Conservation (phyloP, 1,140 invertebrate species). For the Ceratosolen solmsi region DNA sequence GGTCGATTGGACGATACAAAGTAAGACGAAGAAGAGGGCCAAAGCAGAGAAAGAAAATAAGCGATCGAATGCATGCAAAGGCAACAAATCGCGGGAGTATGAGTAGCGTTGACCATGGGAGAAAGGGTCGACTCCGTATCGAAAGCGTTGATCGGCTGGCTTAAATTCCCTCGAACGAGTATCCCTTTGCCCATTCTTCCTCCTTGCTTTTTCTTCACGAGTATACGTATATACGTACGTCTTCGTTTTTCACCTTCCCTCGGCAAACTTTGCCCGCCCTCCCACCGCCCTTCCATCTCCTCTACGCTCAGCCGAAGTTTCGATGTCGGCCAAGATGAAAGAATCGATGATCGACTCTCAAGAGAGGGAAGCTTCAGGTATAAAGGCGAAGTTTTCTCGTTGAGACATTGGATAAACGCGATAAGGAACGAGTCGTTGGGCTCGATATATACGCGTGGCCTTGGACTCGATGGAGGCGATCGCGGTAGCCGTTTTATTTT, state of each 20-base stretch:
- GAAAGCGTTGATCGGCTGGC: constrained; percentile 54
- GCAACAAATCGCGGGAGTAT: neutral
- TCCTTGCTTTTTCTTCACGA: neutral
- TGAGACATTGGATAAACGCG: constrained; percentile 21
- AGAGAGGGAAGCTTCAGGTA: neutral
- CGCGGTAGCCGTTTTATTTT: constrained; percentile 2
- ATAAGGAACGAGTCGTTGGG: constrained; percentile 49
- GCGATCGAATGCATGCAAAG: neutral
- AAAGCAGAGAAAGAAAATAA: neutral
- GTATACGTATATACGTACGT: too few relatives aligned
- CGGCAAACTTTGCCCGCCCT: neutral
- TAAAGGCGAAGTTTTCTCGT: neutral
- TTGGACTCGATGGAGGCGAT: neutral
- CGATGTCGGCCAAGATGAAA: constrained; percentile 18
- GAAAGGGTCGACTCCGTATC: constrained; percentile 52
- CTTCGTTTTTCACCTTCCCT: too few relatives aligned
- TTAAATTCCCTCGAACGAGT: constrained; percentile 45
- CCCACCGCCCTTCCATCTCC: neutral
- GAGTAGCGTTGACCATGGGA: constrained; percentile 2
- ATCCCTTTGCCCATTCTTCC: neutral
- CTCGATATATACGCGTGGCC: neutral
- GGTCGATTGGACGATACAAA: neutral
- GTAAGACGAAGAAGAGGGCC: neutral
- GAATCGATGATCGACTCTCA: constrained; percentile 25
- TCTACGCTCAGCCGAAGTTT: neutral